Conservation (phyloP, 2,888 invertebrate species). For the Drosophila crucigera region DNA sequence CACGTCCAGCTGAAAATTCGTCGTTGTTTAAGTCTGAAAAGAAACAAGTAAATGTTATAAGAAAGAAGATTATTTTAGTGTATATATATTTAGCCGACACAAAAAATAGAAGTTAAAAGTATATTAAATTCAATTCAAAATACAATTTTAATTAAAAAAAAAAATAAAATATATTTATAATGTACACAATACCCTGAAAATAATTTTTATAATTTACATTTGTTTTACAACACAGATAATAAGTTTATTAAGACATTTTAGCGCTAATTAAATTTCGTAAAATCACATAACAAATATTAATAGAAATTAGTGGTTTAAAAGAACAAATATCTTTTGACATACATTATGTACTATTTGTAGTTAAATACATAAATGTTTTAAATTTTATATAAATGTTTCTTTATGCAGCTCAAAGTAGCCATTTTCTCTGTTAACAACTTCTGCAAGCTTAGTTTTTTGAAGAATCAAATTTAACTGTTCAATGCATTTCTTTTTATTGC, state of each 20-base stretch:
- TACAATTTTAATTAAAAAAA: neutral
- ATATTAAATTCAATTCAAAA: neutral
- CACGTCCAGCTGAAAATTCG: conserved; percentile 85
- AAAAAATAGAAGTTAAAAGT: neutral
- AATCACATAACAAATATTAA: neutral
- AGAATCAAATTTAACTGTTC: neutral
- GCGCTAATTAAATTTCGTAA: neutral
- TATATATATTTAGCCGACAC: neutral
- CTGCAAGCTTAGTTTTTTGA: neutral
- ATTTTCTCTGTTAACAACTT: neutral
- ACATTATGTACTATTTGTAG: neutral
- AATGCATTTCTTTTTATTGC: neutral
- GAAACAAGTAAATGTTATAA: neutral
- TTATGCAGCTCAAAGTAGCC: neutral
- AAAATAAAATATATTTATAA: neutral
- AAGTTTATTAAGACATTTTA: neutral
- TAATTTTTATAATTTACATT: neutral
- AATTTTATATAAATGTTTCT: neutral
- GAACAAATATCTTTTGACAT: neutral
- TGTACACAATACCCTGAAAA: neutral
- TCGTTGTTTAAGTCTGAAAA: conserved; percentile 85
- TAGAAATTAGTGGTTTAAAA: neutral
- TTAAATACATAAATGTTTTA: neutral
- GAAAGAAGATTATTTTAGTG: neutral
- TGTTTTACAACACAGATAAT: neutral